Conservation (phyloP, 2,888 invertebrate species). For the Iselma pallidipennis region DNA sequence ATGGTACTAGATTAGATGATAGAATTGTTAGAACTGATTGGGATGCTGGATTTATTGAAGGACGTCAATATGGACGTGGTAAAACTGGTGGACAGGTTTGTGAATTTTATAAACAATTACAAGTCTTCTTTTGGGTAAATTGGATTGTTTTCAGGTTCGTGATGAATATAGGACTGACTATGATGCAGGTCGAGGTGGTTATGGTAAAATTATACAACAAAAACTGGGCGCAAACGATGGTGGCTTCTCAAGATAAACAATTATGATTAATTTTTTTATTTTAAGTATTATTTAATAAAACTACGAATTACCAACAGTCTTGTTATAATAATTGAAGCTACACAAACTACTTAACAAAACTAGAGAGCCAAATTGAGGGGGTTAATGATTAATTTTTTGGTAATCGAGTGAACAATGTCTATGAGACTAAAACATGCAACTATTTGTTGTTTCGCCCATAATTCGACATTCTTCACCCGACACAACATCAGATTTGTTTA, state of each 20-base stretch:
- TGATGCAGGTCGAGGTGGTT: conserved; percentile 96
- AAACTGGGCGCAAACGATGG: conserved; percentile 16
- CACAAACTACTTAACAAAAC: neutral
- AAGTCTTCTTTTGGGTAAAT: too few relatives aligned
- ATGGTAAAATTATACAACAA: conserved; percentile 80
- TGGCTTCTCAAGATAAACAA: conserved; percentile 9
- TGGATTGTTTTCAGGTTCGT: conserved; percentile 69
- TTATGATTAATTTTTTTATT: neutral
- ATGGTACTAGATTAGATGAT: conserved; percentile 96
- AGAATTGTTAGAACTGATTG: conserved; percentile 97
- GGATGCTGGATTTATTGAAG: conserved; percentile 99
- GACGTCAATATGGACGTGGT: conserved; percentile 96
- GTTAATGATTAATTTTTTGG: too few relatives aligned
- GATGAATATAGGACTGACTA: conserved; percentile 98
- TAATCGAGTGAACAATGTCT: conserved; percentile 13
- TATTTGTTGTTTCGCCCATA: too few relatives aligned
- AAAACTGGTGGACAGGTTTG: conserved; percentile 96
- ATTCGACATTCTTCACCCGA: conserved; percentile 47
- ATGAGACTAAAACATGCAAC: neutral
- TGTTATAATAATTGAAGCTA: neutral
- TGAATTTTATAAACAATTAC: conserved; percentile 4
- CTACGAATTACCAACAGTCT: conserved; percentile 2
- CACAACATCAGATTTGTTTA: conserved; percentile 53
- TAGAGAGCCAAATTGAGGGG: neutral
- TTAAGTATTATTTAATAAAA: conserved; percentile 2